These are phyloP conservation scores for Caenorhabditis sp. DNA, from an alignment of 2,888 invertebrate species.

Conservation along the genomic window DNA sequence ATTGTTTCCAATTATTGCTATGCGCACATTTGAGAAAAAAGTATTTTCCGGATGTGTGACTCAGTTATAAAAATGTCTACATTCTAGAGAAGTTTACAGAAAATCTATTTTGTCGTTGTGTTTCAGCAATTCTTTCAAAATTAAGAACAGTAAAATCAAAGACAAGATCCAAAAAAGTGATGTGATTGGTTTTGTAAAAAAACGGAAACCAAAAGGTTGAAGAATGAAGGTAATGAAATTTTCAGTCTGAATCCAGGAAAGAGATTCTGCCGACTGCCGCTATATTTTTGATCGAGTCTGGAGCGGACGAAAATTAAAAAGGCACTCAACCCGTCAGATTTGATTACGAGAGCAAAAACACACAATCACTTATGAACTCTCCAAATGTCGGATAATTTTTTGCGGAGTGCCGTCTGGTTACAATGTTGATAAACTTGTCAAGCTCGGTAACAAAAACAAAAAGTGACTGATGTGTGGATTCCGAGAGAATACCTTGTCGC, in stretches of 20 bases:
- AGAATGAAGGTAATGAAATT: not conserved
- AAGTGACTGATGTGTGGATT: constrained; percentile 14
- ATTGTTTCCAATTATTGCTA: constrained; percentile 14
- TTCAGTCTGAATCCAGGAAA: constrained; percentile 32
- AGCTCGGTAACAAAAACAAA: not conserved
- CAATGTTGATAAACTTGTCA: too few species aligned
- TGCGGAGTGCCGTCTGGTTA: too few species aligned
- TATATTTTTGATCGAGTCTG: constrained; percentile 25
- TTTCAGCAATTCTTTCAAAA: too few species aligned
- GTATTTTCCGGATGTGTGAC: not conserved
- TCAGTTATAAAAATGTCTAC: too few species aligned
- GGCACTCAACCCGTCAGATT: constrained; percentile 32
- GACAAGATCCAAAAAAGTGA: not conserved
- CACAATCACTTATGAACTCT: constrained; percentile 27
- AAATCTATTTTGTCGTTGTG: too few species aligned
- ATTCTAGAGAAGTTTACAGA: too few species aligned
- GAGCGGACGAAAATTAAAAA: constrained; percentile 41
- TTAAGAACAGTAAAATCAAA: too few species aligned
- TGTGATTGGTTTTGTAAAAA: not conserved
- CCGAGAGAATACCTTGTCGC: constrained; percentile 10
- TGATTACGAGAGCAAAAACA: constrained; percentile 40
- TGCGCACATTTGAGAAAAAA: constrained; percentile 36
- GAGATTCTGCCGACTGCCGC: constrained; percentile 19
- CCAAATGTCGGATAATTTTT: constrained; percentile 15
- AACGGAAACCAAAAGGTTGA: not conserved